Percentiles rank a stretch among this genome's conserved stretches.
phyloP scores from a whole-genome alignment of 1,140 invertebrate genomes.

The Brachystomella parvula region DNA sequence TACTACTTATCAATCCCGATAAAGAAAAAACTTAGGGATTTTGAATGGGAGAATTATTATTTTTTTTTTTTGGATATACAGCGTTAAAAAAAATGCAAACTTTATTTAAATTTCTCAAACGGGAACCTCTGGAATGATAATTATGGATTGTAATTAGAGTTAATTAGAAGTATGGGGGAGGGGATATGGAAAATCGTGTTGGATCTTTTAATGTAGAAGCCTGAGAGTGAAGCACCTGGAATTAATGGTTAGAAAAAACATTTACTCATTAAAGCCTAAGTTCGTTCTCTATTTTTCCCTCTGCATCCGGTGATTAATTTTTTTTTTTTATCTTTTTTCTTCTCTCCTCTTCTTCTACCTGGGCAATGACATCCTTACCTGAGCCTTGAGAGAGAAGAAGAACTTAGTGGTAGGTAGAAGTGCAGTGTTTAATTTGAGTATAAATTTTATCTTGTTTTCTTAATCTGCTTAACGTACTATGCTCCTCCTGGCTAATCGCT shows the following conservation, averaged over 20 bases:
- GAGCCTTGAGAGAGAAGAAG: neutral
- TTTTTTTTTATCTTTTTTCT: slow-evolving; percentile 18
- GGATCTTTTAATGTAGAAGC: too few species aligned
- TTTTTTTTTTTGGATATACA: too few species aligned
- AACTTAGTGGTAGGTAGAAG: neutral
- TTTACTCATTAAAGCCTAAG: slow-evolving; percentile 37
- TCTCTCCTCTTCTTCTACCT: slow-evolving; percentile 14
- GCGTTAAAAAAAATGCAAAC: too few species aligned
- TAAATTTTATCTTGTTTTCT: slow-evolving; percentile 3
- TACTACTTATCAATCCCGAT: too few species aligned
- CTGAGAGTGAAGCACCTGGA: too few species aligned
- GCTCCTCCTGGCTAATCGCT: slow-evolving; percentile 3
- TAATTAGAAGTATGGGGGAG: too few species aligned
- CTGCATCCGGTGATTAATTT: slow-evolving; percentile 39
- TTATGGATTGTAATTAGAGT: too few species aligned
- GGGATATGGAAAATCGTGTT: too few species aligned
- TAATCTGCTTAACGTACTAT: slow-evolving; percentile 11
- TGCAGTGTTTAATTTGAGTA: neutral
- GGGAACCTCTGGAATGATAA: too few species aligned
- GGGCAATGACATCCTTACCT: slow-evolving; percentile 35
- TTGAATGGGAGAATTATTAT: too few species aligned
- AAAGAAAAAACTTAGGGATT: too few species aligned
- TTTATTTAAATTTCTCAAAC: too few species aligned
- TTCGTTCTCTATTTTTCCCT: slow-evolving; percentile 21
- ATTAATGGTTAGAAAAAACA: slow-evolving; percentile 36